These are phyloP conservation scores for Pristiophorus japonicus DNA, from an alignment of 2,113 vertebrate species.

Conservation along the genomic window DNA sequence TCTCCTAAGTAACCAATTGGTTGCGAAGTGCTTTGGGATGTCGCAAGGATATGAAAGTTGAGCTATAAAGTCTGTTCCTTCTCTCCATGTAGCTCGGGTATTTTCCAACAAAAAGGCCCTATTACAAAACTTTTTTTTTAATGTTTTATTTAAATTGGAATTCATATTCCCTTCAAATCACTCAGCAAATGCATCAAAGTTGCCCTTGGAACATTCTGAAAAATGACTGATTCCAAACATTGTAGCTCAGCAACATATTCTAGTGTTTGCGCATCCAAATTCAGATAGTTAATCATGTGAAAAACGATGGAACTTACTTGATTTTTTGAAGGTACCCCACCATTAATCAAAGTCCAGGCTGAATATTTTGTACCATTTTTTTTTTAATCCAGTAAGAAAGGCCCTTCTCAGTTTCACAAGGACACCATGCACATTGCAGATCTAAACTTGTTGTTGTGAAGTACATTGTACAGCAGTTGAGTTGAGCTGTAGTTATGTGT, in stretches of 20 bases:
- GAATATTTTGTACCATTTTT: not conserved
- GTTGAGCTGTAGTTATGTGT: conserved; percentile 2
- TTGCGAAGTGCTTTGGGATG: not conserved
- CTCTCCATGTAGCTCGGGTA: not conserved
- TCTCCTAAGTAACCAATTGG: not conserved
- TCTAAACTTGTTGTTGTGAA: not conserved
- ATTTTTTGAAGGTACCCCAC: not conserved
- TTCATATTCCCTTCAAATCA: not conserved
- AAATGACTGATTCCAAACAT: not conserved
- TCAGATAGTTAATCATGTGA: not conserved
- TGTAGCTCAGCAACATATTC: not conserved
- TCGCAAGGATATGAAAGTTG: not conserved
- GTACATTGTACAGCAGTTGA: not conserved
- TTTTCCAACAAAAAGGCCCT: not conserved
- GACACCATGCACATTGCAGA: not conserved
- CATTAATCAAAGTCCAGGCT: not conserved
- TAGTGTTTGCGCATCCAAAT: not conserved
- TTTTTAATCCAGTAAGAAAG: not conserved
- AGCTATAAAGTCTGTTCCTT: not conserved
- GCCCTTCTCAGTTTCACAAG: not conserved
- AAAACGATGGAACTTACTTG: not conserved
- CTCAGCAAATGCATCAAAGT: not conserved
- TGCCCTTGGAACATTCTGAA: not conserved
- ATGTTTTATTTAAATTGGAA: no score
- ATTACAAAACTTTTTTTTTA: not conserved